phyloP scores from a whole-genome alignment of 2,888 invertebrate genomes.

The Catocala sponsa region DNA sequence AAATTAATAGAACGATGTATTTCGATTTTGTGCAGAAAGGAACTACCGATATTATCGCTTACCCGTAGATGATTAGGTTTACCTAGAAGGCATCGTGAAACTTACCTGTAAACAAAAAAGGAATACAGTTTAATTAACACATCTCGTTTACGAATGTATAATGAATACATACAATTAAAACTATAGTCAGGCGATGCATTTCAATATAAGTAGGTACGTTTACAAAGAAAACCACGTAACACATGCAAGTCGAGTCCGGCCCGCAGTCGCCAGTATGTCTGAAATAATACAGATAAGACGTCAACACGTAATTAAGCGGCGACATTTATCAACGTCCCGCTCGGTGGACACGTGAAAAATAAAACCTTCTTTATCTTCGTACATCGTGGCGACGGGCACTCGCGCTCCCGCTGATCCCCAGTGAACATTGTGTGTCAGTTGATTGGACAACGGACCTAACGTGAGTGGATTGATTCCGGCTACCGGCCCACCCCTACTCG shows the following conservation, averaged over 20 bases:
- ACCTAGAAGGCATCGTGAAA: not conserved
- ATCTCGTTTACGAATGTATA: not conserved
- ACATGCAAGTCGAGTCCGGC: not conserved
- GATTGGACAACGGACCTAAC: conserved; percentile 84
- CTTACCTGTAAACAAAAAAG: conserved; percentile 47
- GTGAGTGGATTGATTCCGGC: conserved; percentile 84
- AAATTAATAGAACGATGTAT: conserved; percentile 10
- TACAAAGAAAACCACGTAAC: not conserved
- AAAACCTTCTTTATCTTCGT: conserved; percentile 57
- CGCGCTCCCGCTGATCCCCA: conserved; percentile 71
- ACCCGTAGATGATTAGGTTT: conserved; percentile 12
- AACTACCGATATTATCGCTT: conserved; percentile 12
- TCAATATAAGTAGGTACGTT: not conserved
- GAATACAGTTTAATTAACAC: conserved; percentile 1
- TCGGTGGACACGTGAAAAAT: conserved; percentile 50
- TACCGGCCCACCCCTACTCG: conserved; percentile 45
- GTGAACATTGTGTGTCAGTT: conserved; percentile 82
- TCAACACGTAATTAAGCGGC: conserved; percentile 54
- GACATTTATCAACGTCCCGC: conserved; percentile 56
- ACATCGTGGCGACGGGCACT: conserved; percentile 49
- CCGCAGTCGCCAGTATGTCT: conserved; percentile 7
- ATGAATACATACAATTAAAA: not conserved
- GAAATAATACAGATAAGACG: conserved; percentile 48
- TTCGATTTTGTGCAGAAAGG: not conserved
- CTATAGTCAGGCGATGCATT: not conserved